Conservation (phyloP, 2,113 vertebrate species). For the Eira barbara region DNA sequence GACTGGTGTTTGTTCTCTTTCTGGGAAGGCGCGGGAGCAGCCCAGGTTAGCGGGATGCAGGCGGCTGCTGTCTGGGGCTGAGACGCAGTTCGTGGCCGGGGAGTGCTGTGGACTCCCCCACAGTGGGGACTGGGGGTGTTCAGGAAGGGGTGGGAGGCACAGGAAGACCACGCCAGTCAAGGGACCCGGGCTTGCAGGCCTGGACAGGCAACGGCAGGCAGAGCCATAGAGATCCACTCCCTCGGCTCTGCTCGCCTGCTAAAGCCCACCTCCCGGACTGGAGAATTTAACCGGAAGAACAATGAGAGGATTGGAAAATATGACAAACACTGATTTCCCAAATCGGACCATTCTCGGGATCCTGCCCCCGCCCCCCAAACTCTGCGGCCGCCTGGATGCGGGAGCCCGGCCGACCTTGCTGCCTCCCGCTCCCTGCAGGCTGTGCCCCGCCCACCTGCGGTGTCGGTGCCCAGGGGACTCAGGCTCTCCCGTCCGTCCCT, state of each 20-base stretch:
- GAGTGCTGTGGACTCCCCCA: accelerated
- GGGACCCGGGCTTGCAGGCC: neutral
- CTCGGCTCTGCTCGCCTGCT: neutral
- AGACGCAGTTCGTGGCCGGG: neutral
- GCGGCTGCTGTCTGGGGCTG: neutral
- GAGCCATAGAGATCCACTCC: neutral
- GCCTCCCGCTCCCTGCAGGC: neutral
- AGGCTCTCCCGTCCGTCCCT: too few species aligned
- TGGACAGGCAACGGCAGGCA: neutral
- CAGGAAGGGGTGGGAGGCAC: neutral
- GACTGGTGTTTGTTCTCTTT: neutral
- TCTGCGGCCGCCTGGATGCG: neutral
- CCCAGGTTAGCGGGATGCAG: neutral
- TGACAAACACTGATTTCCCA: neutral
- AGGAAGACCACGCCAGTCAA: too few species aligned
- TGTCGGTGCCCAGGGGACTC: neutral
- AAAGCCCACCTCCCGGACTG: neutral
- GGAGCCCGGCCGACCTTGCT: neutral
- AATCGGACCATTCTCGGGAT: neutral
- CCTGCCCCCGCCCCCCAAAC: neutral
- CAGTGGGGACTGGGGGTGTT: accelerated
- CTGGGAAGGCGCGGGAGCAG: neutral
- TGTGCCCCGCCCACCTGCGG: neutral
- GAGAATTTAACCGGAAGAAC: neutral
- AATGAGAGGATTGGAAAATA: neutral